Conservation (phyloP, 2,797 vertebrate genomes). For the Dendrocincla fuliginosa region DNA sequence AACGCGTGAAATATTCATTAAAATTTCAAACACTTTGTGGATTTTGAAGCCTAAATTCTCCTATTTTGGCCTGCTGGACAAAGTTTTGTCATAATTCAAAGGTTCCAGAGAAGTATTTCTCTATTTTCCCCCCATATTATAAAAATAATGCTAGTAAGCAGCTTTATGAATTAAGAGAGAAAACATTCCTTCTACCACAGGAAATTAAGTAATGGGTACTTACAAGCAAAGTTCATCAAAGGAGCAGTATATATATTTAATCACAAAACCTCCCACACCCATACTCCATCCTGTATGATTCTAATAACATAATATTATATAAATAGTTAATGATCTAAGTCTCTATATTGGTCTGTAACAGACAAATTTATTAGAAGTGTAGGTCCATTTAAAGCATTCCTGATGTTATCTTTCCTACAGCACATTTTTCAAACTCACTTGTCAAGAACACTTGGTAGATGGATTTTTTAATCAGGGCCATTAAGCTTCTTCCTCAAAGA, state of each 20-base stretch:
- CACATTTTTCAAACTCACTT: neutral
- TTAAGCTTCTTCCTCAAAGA: neutral
- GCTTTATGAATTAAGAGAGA: neutral
- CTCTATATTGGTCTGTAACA: neutral
- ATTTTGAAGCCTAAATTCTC: neutral
- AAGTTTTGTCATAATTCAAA: neutral
- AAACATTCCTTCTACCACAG: neutral
- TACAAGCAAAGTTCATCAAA: neutral
- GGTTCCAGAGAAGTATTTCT: neutral
- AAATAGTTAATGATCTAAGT: neutral
- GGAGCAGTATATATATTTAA: accelerated
- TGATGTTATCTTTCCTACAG: neutral
- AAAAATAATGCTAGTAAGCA: neutral
- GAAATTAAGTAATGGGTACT: neutral
- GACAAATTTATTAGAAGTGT: neutral
- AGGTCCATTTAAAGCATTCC: neutral
- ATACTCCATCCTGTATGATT: neutral
- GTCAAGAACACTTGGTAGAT: neutral
- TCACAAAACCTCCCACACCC: neutral
- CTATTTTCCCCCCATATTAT: neutral
- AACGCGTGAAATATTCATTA: neutral
- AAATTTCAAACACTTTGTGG: neutral
- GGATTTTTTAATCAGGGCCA: neutral
- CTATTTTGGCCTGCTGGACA: neutral
- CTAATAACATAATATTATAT: neutral